Evolutionary conservation across 2,113 vertebrate species (phyloP).

Genomic region (Oryzias javanicus): DNA sequence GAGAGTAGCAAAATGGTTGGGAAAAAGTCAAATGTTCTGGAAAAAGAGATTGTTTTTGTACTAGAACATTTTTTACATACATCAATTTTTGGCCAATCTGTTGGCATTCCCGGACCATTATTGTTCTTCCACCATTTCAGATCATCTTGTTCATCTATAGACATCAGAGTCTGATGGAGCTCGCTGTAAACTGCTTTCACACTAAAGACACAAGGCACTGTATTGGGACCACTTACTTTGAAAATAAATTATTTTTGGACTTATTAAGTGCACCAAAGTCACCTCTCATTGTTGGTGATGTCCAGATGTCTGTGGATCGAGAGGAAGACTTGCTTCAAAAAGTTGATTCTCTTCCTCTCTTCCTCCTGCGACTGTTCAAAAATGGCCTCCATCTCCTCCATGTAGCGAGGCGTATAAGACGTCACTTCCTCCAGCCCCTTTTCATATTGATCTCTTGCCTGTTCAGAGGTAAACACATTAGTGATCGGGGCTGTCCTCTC

Average conservation of each 20-base stretch:
- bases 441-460: constrained; percentile 79
- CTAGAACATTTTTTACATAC: constrained; percentile 42
- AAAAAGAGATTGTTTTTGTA: too few species aligned
- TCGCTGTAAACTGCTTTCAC: constrained; percentile 80
- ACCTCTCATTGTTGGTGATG: constrained; percentile 82
- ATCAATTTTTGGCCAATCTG: constrained; percentile 81
- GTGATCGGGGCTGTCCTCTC: neutral
- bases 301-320: constrained; percentile 84
- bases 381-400: constrained; percentile 87
- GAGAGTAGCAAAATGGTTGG: neutral
- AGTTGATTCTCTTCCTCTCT: constrained; percentile 82
- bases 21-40: neutral
- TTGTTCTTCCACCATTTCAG: constrained; percentile 84
- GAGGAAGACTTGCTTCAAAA: constrained; percentile 81
- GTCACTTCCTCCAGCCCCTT: constrained; percentile 80
- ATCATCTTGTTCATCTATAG: constrained; percentile 80
- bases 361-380: constrained; percentile 84
- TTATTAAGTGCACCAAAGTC: neutral
- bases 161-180: constrained; percentile 79
- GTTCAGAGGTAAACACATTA: constrained; percentile 10
- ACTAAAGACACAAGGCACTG: constrained; percentile 47
- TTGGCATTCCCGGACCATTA: constrained; percentile 81
- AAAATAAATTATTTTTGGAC: too few species aligned
- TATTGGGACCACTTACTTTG: neutral
- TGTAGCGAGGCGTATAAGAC: constrained; percentile 82